phyloP scores from a whole-genome alignment of 2,113 vertebrate species.

The Salvelinus sp. region DNA sequence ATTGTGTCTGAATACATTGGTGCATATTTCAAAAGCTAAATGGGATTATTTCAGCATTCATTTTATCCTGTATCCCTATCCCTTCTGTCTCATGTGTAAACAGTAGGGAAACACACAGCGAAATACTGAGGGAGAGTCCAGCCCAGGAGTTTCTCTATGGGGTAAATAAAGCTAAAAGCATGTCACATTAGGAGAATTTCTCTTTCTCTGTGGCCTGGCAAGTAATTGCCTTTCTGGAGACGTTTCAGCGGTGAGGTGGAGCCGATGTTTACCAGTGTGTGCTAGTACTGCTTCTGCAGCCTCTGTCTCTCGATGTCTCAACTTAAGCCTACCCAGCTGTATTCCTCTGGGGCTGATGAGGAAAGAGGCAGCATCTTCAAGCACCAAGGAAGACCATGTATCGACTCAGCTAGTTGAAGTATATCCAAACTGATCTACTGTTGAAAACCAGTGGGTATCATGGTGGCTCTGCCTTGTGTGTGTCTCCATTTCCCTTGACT shows the following conservation, averaged over 20 bases:
- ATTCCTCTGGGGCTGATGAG: too few species aligned
- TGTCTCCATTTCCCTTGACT: background rate
- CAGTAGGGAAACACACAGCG: conserved; percentile 13
- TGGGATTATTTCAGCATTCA: conserved; percentile 60
- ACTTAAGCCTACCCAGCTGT: too few species aligned
- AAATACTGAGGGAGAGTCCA: conserved; percentile 40
- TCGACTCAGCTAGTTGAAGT: too few species aligned
- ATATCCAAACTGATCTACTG: too few species aligned
- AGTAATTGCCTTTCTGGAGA: conserved; percentile 68
- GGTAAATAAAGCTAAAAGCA: conserved; percentile 14
- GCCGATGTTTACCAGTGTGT: conserved; percentile 58
- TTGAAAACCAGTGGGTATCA: too few species aligned
- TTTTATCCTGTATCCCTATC: background rate
- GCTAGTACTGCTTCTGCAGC: conserved; percentile 47
- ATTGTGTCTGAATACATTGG: conserved; percentile 50
- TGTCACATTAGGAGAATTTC: too few species aligned
- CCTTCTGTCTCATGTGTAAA: conserved; percentile 42
- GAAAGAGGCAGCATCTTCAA: too few species aligned
- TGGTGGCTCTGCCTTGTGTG: background rate
- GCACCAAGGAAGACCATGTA: too few species aligned
- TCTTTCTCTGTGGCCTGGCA: background rate
- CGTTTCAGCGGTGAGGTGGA: conserved; percentile 63
- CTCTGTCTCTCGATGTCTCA: too few species aligned
- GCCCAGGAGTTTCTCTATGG: conserved; percentile 27
- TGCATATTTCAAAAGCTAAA: conserved; percentile 63